Conservation (phyloP, 1,140 invertebrate species). For the Nasonia longicornis region DNA sequence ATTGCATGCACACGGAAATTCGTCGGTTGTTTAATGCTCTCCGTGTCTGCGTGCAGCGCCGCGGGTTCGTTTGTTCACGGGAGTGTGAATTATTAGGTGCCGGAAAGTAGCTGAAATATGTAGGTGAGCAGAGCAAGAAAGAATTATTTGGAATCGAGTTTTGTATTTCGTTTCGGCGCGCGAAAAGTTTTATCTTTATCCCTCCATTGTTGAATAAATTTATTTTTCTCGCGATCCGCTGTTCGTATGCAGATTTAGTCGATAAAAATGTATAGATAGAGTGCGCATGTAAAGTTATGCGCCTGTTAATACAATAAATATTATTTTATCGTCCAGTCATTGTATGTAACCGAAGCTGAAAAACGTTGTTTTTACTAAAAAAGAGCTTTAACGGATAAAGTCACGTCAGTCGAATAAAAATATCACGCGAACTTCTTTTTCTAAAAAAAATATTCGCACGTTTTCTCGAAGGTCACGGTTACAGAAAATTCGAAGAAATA, state of each 20-base stretch:
- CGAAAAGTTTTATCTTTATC: not conserved
- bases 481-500: not conserved
- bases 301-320: too few species aligned
- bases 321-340: too few species aligned
- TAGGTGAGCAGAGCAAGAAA: not conserved
- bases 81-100: constrained; percentile 13
- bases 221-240: not conserved
- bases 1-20: constrained; percentile 15
- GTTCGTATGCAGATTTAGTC: not conserved
- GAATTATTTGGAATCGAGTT: not conserved
- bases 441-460: not conserved
- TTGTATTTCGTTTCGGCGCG: not conserved
- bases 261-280: not conserved
- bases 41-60: not conserved
- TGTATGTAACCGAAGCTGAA: too few species aligned
- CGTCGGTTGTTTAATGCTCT: constrained; percentile 18
- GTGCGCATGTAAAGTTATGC: too few species aligned
- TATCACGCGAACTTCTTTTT: not conserved
- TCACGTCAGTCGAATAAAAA: not conserved
- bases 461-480: not conserved
- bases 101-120: constrained; percentile 1
- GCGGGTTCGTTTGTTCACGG: constrained; percentile 15
- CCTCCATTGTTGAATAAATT: not conserved
- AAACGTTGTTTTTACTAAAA: too few species aligned
- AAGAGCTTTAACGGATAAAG: too few species aligned